Percentiles rank a stretch among this genome's conserved stretches.
These are phyloP conservation scores for Patella depressa DNA, from an alignment of 2,888 invertebrate species.

Conservation along the genomic window DNA sequence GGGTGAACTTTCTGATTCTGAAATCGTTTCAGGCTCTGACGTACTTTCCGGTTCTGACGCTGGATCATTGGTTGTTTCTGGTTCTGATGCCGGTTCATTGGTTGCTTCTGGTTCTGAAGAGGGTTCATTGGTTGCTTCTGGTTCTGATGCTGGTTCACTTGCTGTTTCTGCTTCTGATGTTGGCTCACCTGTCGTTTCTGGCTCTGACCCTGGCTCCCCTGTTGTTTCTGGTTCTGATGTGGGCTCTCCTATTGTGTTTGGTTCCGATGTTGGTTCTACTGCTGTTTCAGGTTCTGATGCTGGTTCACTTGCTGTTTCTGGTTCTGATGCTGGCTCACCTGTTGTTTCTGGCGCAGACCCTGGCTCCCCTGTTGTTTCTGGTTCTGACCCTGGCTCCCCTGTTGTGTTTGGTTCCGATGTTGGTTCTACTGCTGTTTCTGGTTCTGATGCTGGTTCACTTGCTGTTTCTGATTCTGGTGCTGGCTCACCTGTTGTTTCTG, in stretches of 20 bases:
- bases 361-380: slow-evolving; percentile 19
- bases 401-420: slow-evolving; percentile 18
- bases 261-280: slow-evolving; percentile 19
- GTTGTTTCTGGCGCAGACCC: slow-evolving; percentile 15
- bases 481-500: slow-evolving; percentile 13
- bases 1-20: slow-evolving; percentile 21
- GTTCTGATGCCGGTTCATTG: slow-evolving; percentile 27
- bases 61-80: slow-evolving; percentile 1
- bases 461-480: slow-evolving; percentile 15
- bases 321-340: slow-evolving; percentile 17
- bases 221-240: slow-evolving; percentile 19
- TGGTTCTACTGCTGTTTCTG: slow-evolving; percentile 14
- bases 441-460: slow-evolving; percentile 7
- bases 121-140: slow-evolving; percentile 29
- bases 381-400: slow-evolving; percentile 16
- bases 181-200: slow-evolving; percentile 20
- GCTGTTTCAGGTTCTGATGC: slow-evolving; percentile 12
- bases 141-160: slow-evolving; percentile 22
- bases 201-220: slow-evolving; percentile 16
- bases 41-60: slow-evolving; percentile 17
- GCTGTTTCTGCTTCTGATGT: slow-evolving; percentile 17
- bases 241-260: slow-evolving; percentile 12
- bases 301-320: slow-evolving; percentile 7
- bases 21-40: slow-evolving; percentile 18
- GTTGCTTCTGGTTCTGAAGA: slow-evolving; percentile 26